Percentiles rank a stretch among this genome's conserved stretches.
phyloP scores from a whole-genome alignment of 2,113 vertebrate genomes.

The Spilogale gracilis region DNA sequence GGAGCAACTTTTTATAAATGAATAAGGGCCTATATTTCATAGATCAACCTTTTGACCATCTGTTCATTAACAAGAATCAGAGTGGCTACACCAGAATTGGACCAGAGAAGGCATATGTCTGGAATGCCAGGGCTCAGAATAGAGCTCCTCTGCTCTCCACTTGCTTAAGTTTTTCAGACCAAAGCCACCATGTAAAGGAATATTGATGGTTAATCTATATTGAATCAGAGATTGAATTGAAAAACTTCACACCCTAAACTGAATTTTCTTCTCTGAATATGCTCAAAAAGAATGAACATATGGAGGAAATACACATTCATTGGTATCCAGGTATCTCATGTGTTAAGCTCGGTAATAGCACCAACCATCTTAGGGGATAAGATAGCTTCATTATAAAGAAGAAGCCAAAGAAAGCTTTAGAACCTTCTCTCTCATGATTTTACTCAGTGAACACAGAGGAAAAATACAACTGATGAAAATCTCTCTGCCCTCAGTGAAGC shows the following conservation, averaged over 20 bases:
- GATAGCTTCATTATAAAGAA: not conserved
- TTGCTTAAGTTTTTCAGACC: not conserved
- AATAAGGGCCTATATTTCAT: not conserved
- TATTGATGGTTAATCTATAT: not conserved
- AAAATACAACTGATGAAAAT: not conserved
- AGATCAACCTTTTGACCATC: not conserved
- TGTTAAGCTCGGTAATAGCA: not conserved
- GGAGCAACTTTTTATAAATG: not conserved
- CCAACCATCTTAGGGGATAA: not conserved
- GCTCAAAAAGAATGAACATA: not conserved
- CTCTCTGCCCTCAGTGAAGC: not conserved
- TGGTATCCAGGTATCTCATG: not conserved
- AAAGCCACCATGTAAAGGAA: not conserved
- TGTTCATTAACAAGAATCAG: not conserved
- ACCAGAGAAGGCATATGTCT: not conserved
- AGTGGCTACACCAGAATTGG: not conserved
- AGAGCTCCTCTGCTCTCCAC: not conserved
- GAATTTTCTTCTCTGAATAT: not conserved
- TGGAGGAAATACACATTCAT: not conserved
- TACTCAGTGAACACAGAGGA: not conserved
- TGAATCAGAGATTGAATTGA: not conserved
- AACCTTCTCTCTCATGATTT: not conserved
- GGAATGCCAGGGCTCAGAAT: not conserved
- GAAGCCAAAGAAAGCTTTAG: not conserved
- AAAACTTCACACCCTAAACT: not conserved